Percentiles rank a stretch among this genome's conserved stretches.
phyloP scores from a whole-genome alignment of 2,797 vertebrate genomes.

The Trachops cirrhosus region DNA sequence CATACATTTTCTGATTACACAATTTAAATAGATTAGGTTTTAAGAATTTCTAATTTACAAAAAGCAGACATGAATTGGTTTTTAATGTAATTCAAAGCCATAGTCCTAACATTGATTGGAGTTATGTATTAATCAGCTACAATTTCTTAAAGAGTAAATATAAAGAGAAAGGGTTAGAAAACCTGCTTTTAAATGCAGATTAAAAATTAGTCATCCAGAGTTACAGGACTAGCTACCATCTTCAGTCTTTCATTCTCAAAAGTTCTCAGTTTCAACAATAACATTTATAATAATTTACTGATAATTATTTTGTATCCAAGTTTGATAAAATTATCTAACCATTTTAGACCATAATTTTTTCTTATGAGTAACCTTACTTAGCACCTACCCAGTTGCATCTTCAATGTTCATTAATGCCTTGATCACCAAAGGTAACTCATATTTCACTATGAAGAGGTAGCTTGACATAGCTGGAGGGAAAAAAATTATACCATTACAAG shows the following conservation, averaged over 20 bases:
- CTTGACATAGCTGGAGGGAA: conserved; percentile 95
- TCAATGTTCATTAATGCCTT: conserved; percentile 87
- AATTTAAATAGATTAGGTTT: background rate
- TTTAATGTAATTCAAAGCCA: background rate
- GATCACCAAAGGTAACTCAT: conserved; percentile 98
- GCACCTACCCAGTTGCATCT: conserved; percentile 88
- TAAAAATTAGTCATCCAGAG: background rate
- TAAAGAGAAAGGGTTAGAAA: background rate
- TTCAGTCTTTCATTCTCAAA: background rate
- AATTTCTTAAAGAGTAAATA: background rate
- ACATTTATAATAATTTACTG: background rate
- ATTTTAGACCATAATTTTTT: conserved; percentile 56
- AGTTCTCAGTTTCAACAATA: background rate
- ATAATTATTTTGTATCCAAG: conserved; percentile 4
- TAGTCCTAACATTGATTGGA: background rate
- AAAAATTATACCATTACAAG: conserved; percentile 84
- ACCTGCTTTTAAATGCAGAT: background rate
- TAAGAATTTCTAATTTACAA: background rate
- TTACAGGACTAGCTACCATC: background rate
- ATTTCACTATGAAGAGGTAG: conserved; percentile 99
- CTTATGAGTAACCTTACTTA: conserved; percentile 80
- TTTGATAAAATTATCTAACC: conserved; percentile 35
- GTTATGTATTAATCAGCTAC: background rate
- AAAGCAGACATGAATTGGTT: background rate
- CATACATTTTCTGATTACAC: background rate